Conservation (phyloP, 2,113 vertebrate species). For the Ophiodon elongatus region DNA sequence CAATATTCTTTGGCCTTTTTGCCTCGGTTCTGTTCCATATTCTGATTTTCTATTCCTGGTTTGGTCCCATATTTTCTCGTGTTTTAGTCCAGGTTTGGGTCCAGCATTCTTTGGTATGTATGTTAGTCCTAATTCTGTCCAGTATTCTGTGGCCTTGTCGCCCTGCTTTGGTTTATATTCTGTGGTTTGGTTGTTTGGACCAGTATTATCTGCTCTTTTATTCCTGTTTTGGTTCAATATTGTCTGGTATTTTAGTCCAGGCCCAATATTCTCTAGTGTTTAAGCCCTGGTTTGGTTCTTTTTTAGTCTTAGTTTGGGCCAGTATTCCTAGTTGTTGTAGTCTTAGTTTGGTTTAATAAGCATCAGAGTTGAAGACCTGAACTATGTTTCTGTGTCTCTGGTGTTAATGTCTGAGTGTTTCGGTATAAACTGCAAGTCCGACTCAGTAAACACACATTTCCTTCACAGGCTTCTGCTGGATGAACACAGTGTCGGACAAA, state of each 20-base stretch:
- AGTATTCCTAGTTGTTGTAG: no score
- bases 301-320: neutral
- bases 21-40: neutral
- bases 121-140: neutral
- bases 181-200: no score
- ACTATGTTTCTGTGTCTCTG: neutral
- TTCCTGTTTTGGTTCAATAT: neutral
- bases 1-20: neutral
- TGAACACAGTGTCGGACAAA: slow-evolving; percentile 37
- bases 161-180: no score
- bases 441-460: neutral
- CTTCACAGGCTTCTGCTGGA: slow-evolving; percentile 19
- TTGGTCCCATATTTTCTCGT: no score
- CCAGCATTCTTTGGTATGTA: neutral
- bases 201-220: no score
- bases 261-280: neutral
- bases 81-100: neutral
- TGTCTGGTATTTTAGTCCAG: neutral
- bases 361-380: neutral
- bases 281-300: no score
- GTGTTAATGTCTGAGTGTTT: neutral
- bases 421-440: neutral
- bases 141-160: neutral
- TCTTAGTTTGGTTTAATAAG: neutral
- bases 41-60: neutral